Evolutionary conservation across 2,888 invertebrate species (phyloP), one percentile per base, ranked within the genome.

Genomic region (Nebria brevicollis): DNA sequence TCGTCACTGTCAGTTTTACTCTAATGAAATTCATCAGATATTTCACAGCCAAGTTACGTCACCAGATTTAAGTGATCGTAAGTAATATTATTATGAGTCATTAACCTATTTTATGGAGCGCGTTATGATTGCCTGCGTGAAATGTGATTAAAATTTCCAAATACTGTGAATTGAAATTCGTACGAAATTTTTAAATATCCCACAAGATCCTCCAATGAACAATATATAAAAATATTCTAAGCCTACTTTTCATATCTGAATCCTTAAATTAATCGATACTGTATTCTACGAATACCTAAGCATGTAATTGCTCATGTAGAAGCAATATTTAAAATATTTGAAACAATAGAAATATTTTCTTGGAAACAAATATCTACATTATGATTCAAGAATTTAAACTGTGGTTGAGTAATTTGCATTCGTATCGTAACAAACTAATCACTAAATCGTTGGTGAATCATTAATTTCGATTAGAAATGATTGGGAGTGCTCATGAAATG

Each of bases 21-120:
- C 64, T 79, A 79, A 79, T 79, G 75, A 79, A 79, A 75, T 79
- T 75, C 75, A 79, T 79, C 75, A 13, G 64, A 77, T 72, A 77
- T 77, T 79, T 79, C 79, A 75, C 79, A 54, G 42, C 66, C 68
- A 66, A 42, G 43, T 43, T 68, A 74, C 68, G 79, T 66, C 75
- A 68, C 74, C n/a, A 79, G 73, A 74, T 68, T 79, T 75, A 79
- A 79, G 72, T 68, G 79, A 79, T 68, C 74, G 54, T 78, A 78
- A 78, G 42, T 70, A 66, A 65, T 73, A 65, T 65, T 65, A n/a
- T 73, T 66, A 65, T 54, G 78, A n/a, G 68, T 42, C 54, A 75
- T 75, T 75, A 79, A 20, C 79, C 74, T 42, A 75, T 66, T 68
- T 20, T 64, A 34, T 11, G 26, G 5, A 15, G 25, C 4, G 3